Percentiles rank a stretch among this genome's conserved stretches.
These are phyloP conservation scores for Metopolophium dirhodum DNA, from an alignment of 1,140 invertebrate species.

Conservation along the genomic window DNA sequence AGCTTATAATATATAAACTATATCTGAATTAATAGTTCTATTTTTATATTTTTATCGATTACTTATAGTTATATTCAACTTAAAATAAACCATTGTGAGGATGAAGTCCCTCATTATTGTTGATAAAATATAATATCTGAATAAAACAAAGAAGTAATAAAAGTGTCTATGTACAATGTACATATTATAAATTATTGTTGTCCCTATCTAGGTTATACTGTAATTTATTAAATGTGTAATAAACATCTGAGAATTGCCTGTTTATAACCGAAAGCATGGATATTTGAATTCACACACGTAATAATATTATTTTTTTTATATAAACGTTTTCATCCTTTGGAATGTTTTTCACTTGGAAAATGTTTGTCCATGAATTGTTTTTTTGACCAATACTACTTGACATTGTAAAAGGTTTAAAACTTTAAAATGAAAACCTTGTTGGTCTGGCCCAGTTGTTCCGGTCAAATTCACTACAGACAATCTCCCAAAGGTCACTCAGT, in stretches of 20 bases:
- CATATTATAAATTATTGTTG: background rate
- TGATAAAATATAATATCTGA: slow-evolving; percentile 8
- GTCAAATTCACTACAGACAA: background rate
- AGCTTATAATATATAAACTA: background rate
- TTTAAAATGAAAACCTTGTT: slow-evolving; percentile 39
- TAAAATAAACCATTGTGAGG: background rate
- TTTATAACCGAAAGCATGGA: background rate
- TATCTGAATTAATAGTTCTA: background rate
- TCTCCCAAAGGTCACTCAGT: background rate
- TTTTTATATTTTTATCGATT: background rate
- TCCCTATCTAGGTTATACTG: background rate
- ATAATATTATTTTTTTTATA: background rate
- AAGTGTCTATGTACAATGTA: background rate
- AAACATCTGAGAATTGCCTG: background rate
- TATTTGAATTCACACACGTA: background rate
- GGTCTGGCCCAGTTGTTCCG: background rate
- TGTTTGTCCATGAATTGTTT: background rate
- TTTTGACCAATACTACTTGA: slow-evolving; percentile 10
- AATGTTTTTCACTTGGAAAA: background rate
- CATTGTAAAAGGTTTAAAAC: slow-evolving; percentile 3
- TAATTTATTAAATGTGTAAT: background rate
- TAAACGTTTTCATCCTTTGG: background rate
- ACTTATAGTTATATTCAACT: background rate
- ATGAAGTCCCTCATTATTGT: background rate
- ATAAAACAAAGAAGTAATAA: slow-evolving; percentile 7